Conservation (phyloP, 37 sponge, comb jelly and placozoan genomes). For the Oscarella lobularis region DNA sequence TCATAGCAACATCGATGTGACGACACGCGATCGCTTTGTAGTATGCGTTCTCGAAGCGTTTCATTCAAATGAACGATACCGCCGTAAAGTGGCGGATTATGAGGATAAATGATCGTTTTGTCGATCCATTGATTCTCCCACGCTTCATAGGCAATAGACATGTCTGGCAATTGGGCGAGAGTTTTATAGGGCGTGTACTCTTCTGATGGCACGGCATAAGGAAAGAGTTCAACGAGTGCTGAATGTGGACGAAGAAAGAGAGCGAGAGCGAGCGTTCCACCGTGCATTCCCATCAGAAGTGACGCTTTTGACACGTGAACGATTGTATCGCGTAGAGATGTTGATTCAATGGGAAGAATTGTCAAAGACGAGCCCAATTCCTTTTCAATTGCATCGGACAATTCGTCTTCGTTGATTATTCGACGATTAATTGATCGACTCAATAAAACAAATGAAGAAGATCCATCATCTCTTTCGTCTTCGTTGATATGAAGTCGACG, state of each 20-base stretch:
- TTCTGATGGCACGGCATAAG: conserved; percentile 6
- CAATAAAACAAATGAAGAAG: background rate
- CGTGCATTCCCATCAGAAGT: conserved; percentile 11
- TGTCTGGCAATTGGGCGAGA: conserved; percentile 7
- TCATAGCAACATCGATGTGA: conserved; percentile 3
- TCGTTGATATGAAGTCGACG: background rate
- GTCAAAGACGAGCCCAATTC: background rate
- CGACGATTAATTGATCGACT: background rate
- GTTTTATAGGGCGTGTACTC: conserved; percentile 13
- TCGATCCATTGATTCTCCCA: background rate
- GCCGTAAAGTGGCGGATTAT: background rate
- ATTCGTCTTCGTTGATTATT: background rate
- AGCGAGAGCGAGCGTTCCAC: background rate
- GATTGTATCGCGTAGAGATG: background rate
- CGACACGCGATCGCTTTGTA: background rate
- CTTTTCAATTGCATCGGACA: background rate
- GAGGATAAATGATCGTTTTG: conserved; percentile 1
- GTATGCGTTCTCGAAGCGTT: background rate
- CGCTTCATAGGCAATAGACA: background rate
- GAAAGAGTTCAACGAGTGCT: conserved; percentile 12
- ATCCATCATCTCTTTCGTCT: background rate
- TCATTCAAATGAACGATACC: background rate
- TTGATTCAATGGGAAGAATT: background rate
- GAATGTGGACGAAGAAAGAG: background rate
- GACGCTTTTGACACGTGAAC: background rate